These are phyloP conservation scores for Neoitamus cyanurus DNA, from an alignment of 2,888 invertebrate species.

Conservation along the genomic window DNA sequence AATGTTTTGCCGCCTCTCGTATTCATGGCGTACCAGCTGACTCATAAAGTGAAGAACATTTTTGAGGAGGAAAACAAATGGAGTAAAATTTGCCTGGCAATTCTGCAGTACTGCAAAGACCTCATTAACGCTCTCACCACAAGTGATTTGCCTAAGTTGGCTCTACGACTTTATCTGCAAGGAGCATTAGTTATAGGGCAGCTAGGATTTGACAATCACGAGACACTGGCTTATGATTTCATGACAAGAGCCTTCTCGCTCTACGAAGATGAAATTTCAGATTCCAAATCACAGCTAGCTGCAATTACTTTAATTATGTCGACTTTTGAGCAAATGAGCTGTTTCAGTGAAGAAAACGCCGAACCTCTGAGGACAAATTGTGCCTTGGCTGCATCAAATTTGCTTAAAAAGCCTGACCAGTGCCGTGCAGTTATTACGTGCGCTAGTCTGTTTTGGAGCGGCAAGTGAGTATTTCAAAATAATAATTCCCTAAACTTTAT, in stretches of 20 bases:
- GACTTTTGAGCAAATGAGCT: conserved; percentile 93
- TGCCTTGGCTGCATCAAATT: conserved; percentile 93
- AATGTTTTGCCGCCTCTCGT: conserved; percentile 94
- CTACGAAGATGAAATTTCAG: conserved; percentile 98
- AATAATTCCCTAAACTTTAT: not conserved
- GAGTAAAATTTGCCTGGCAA: conserved; percentile 98
- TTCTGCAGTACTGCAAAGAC: conserved; percentile 97
- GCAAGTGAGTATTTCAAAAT: conserved; percentile 67
- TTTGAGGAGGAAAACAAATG: conserved; percentile 93
- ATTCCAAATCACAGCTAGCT: conserved; percentile 95
- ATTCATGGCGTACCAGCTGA: conserved; percentile 91
- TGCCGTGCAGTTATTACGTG: conserved; percentile 94
- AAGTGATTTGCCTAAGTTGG: conserved; percentile 93
- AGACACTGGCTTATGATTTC: conserved; percentile 98
- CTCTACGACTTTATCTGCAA: conserved; percentile 92
- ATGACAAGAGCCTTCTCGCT: conserved; percentile 93
- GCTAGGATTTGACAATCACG: conserved; percentile 93
- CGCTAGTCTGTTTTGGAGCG: conserved; percentile 98
- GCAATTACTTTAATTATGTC: conserved; percentile 96
- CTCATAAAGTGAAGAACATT: conserved; percentile 82
- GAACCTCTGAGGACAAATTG: conserved; percentile 96
- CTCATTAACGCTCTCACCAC: conserved; percentile 95
- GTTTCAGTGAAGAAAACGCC: conserved; percentile 96
- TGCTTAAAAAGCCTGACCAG: conserved; percentile 98
- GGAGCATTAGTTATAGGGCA: conserved; percentile 93